Base-by-base conservation (phyloP, 2,888 invertebrate species). In the Meta bourneti region DNA sequence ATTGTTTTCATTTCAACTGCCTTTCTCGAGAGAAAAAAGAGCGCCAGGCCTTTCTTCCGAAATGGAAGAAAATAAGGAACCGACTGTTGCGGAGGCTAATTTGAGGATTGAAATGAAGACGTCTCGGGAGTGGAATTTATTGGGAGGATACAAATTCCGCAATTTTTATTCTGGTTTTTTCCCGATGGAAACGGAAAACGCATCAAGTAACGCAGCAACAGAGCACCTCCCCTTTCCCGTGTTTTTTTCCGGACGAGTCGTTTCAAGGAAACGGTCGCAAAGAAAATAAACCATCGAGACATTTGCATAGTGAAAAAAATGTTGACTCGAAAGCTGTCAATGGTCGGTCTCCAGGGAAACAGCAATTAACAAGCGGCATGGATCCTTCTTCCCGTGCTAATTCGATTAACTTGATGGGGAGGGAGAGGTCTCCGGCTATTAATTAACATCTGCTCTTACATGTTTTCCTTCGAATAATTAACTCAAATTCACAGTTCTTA, bases 361-460 rank as follows among this genome's bases (percentile, higher is more conserved):
- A 61, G 82, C 87, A 87, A 88, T 91, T 91, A 87, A 70, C 91
- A 52, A 78, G 34, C 78, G 87, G 82, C 83, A 91, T 91, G 86
- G 70, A 79, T 87, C 48, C 90, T 78, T 83, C 91, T 87, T 91
- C 87, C 49, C 83, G 71, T 77, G 74, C 69, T 91, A 91, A 91
- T 71, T 91, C 78, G 87, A 91, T 91, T 91, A 91, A 83, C 79
- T 87, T 54, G n/a, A 78, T 75, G 8, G 16, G 71, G 75, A 78
- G 87, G 54, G 74, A 80, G 79, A 79, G 87, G 48, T 54, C 48
- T 72, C 51, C 78, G 83, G 78, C 81, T 91, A 91, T 91, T 91
- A 91, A 91, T 91, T 91, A 91, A 77, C 91, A 91, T 91, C 72
- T 91, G 91, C 91, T 91, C 87, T 91, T 86, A 87, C 87, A 87